Evolutionary conservation across 1,140 invertebrate genomes (phyloP).

Genomic region (Acromyrmex heyeri): DNA sequence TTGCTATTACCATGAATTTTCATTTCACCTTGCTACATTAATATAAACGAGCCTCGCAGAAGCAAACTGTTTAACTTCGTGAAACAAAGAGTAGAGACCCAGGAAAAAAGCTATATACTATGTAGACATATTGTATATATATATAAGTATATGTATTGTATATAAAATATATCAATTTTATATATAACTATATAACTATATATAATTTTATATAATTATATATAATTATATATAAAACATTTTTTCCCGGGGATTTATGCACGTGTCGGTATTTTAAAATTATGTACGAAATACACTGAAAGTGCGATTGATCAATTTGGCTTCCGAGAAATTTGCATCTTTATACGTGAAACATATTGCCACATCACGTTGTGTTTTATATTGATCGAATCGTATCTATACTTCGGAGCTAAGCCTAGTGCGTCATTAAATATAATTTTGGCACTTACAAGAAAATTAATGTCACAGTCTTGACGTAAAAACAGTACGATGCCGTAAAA

Average conservation of each 20-base stretch:
- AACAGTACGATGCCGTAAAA: background rate
- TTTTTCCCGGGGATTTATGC: too few relatives aligned
- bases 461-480: background rate
- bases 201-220: too few relatives aligned
- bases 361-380: background rate
- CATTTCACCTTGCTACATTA: background rate
- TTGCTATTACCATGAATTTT: background rate
- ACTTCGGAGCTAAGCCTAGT: background rate
- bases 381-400: conserved; percentile 9
- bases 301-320: background rate
- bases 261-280: background rate
- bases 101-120: too few relatives aligned
- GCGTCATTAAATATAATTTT: conserved; percentile 6
- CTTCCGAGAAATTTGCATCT: background rate
- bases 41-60: background rate
- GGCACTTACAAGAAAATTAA: conserved; percentile 4
- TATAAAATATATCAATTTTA: too few relatives aligned
- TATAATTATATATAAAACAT: too few relatives aligned
- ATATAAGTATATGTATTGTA: too few relatives aligned
- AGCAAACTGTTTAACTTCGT: background rate
- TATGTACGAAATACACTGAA: too few relatives aligned
- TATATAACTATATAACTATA: too few relatives aligned
- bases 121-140: too few relatives aligned
- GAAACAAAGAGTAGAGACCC: background rate
- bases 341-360: background rate